These are phyloP conservation scores for Frieseomelitta varia DNA, from an alignment of 1,140 invertebrate species.

Conservation along the genomic window DNA sequence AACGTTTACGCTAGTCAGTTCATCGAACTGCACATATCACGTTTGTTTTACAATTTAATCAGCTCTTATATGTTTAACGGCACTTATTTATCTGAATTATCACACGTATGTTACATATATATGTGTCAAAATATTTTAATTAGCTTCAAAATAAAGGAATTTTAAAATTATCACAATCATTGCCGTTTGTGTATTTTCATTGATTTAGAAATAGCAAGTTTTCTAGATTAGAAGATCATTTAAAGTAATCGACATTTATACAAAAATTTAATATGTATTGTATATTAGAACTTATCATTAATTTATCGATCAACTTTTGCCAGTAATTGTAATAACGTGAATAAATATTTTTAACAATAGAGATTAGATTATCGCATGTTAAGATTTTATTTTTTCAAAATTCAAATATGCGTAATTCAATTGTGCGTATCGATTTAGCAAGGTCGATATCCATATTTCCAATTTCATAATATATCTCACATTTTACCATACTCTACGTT, in stretches of 20 bases:
- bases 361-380: neutral
- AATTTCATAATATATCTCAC: neutral
- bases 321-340: neutral
- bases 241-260: neutral
- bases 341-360: neutral
- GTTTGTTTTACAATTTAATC: conserved; percentile 13
- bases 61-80: neutral
- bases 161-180: neutral
- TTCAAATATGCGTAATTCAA: no score
- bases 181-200: neutral
- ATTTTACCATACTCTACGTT: neutral
- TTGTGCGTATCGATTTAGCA: neutral
- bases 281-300: neutral
- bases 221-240: neutral
- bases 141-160: conserved; percentile 35
- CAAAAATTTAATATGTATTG: neutral
- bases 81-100: conserved; percentile 27
- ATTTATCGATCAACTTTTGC: neutral
- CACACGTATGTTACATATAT: conserved; percentile 35
- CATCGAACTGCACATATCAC: conserved; percentile 26
- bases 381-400: neutral
- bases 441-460: neutral
- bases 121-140: conserved; percentile 44
- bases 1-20: neutral
- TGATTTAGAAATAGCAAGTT: neutral